Evolutionary conservation across 2,888 invertebrate genomes (phyloP), one percentile per base, ranked within the genome.

Genomic region (Stramonita haemastoma): DNA sequence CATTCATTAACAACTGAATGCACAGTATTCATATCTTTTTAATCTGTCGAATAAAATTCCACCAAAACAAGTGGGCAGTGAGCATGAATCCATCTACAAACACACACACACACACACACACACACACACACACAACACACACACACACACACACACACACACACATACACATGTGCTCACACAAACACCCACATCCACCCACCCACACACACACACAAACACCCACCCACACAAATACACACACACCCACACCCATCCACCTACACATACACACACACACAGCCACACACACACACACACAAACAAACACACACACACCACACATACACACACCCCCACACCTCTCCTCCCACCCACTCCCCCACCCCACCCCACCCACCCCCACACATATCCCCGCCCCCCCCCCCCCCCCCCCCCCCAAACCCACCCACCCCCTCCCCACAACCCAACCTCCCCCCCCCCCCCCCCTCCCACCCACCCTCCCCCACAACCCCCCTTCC

Each of bases 391-490:
- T 1, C 19, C 26, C 19, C 70, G 26, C 26, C 6, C 22, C 26
- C 70, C 22, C 22, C 26, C 2, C 70, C 26, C 70, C 70, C 26
- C 26, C 22, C 4, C 26, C 26, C n/a, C 26, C 70, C 11, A 26
- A 22, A 26, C 26, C 26, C 15, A 60, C 4, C 15, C 1, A 4
- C 60, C 60, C 60, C 26, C 2, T n/a, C 70, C 19, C 22, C 19
- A 36, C 8, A 19, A 19, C 36, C 81, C 17, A 86, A 95, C 96
- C 94, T 96, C 73, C 73, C 8, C 11, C 73, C 11, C 70, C 13
- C 70, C 19, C 11, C 22, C n/a, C 22, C 73, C 22, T 13, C 11
- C n/a, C 22, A 26, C 22, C 22, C 70, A 2, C 70, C 26, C 26
- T n/a, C 2, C 70, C 22, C 15, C 22, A 0, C n/a, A 2, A 26